A percentile compares a stretch with the other conserved stretches of the same genome.
Conservation (phyloP, 2,888 invertebrate genomes). For the Lithodes maja region DNA sequence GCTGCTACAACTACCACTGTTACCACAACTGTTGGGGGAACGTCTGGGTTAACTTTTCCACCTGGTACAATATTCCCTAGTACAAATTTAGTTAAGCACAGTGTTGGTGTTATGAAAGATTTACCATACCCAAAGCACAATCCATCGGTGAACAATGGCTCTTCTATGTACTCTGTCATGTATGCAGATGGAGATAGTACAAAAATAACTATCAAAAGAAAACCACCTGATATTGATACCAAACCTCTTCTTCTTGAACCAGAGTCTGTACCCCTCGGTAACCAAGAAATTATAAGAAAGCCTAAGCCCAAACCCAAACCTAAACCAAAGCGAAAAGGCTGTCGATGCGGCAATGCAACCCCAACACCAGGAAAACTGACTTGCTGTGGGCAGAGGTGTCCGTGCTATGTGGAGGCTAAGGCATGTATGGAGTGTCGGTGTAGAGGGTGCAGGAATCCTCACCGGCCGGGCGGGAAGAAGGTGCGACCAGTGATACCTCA, state of each 20-base stretch:
- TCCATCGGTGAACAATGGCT: conserved; percentile 75
- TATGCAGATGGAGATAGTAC: conserved; percentile 85
- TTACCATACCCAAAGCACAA: conserved; percentile 59
- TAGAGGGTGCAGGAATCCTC: conserved; percentile 94
- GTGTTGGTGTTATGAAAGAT: conserved; percentile 40
- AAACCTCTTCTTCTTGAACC: conserved; percentile 59
- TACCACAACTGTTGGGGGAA: conserved; percentile 48
- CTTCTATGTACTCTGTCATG: conserved; percentile 85
- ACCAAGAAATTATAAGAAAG: conserved; percentile 65
- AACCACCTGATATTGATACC: conserved; percentile 74
- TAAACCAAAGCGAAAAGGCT: conserved; percentile 77
- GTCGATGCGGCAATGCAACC: conserved; percentile 93
- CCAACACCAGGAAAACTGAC: conserved; percentile 91
- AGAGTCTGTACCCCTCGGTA: conserved; percentile 51
- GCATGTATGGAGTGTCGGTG: conserved; percentile 94
- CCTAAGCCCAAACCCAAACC: conserved; percentile 70
- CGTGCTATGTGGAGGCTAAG: conserved; percentile 93
- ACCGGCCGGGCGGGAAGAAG: conserved; percentile 87
- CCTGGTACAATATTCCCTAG: conserved; percentile 68
- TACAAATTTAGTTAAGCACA: conserved; percentile 70
- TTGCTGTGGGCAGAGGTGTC: conserved; percentile 95
- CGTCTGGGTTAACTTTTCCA: conserved; percentile 46
- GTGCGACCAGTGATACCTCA: conserved; percentile 81
- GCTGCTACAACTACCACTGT: conserved; percentile 45
- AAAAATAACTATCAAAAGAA: conserved; percentile 88